Evolutionary conservation across 2,888 invertebrate genomes (phyloP), one percentile per base, ranked within the genome.

Genomic region (Luperina testacea): DNA sequence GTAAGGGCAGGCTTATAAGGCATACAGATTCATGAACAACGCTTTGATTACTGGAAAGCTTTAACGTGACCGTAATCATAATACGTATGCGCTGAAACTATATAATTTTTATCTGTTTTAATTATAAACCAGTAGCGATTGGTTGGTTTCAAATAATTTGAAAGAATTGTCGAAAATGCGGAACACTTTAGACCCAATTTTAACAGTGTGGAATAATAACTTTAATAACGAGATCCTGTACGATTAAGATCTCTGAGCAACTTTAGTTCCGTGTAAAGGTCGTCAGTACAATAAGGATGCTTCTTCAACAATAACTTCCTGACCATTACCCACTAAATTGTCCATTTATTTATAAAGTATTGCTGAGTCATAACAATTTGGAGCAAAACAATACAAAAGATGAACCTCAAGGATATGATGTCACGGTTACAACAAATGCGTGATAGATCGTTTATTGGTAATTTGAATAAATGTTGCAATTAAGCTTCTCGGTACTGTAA

Each of bases 221-320:
- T 90, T 90, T 88, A 90, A 90, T 90, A 91, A 88, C 77, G 72
- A 83, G 80, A 89, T 90, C 82, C 89, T 89, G 86, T 88, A 88
- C 85, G 93, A 94, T 95, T 92, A 92, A 86, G 87, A 94, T 94
- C 94, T 87, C 83, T 79, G 87, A 87, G 88, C 32, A 77, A 65
- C 85, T 87, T 82, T 83, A 91, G 94, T 95, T 95, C 95, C 95
- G 95, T 87, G 93, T 94, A 88, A 90, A 92, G 91, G 91, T 93
- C 94, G 91, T 82, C 83, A 85, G 81, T 84, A 90, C 87, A 92
- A 92, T 93, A 92, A 94, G 94, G 94, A 95, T 94, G 93, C 91
- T 86, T 90, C 87, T 86, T 87, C 87, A 88, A 86, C 86, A 87
- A 83, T 89, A 87, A 86, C 90, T 91, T 89, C 88, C 89, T 86